Percentiles rank a stretch among this genome's conserved stretches.
These are phyloP conservation scores for Dynastes grantii DNA, from an alignment of 2,888 invertebrate genomes.

Conservation along the genomic window DNA sequence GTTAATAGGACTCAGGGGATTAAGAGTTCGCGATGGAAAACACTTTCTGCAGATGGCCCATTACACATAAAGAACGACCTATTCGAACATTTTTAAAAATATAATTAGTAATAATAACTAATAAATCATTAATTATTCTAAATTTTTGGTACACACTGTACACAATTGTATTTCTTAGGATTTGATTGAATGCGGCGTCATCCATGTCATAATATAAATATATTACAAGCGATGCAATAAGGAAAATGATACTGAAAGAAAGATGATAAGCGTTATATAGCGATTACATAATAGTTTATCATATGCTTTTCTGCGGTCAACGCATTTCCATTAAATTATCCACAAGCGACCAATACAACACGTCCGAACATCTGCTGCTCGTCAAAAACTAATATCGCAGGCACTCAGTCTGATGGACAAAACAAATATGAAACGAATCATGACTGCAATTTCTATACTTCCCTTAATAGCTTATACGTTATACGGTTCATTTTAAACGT, in stretches of 20 bases:
- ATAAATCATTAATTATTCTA: no score
- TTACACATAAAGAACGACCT: no score
- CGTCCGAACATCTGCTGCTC: slow-evolving; percentile 34
- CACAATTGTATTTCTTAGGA: no score
- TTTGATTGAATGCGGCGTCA: no score
- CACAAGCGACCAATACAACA: slow-evolving; percentile 35
- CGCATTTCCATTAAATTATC: slow-evolving; percentile 40
- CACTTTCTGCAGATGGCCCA: no score
- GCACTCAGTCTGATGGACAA: neutral
- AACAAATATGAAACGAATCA: slow-evolving; percentile 31
- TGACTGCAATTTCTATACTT: slow-evolving; percentile 38
- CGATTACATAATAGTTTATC: slow-evolving; percentile 39
- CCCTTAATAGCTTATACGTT: neutral
- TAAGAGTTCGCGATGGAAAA: no score
- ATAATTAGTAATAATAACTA: no score
- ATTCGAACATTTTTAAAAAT: no score
- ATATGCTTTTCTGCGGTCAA: slow-evolving; percentile 28
- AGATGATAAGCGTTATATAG: slow-evolving; percentile 18
- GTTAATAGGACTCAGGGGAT: no score
- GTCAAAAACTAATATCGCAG: slow-evolving; percentile 40
- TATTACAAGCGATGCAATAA: slow-evolving; percentile 15
- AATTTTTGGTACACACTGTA: no score
- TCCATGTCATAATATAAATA: neutral
- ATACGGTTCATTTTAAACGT: neutral
- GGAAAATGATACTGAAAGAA: neutral